Conservation (phyloP, 2,888 invertebrate genomes). For the Scaptomyza tumidula region DNA sequence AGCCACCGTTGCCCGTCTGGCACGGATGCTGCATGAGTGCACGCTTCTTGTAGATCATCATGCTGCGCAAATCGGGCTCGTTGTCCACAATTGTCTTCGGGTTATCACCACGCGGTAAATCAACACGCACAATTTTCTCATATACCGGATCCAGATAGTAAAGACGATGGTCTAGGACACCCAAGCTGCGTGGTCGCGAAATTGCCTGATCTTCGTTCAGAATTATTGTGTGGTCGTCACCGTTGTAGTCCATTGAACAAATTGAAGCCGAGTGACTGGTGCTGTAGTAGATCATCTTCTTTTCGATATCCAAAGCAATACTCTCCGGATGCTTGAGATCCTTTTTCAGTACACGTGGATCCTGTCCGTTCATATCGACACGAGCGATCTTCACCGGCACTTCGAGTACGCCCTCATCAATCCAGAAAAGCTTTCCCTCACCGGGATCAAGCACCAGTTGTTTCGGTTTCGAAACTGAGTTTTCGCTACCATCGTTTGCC, state of each 20-base stretch:
- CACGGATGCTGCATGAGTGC: constrained; percentile 93
- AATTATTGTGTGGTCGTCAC: constrained; percentile 88
- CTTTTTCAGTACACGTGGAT: constrained; percentile 90
- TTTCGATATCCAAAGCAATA: constrained; percentile 92
- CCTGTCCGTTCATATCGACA: constrained; percentile 97
- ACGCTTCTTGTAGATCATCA: constrained; percentile 95
- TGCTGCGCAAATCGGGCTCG: constrained; percentile 93
- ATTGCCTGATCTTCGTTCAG: constrained; percentile 90
- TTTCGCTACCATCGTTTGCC: constrained; percentile 93
- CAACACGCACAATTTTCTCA: constrained; percentile 94
- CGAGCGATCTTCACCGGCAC: constrained; percentile 95
- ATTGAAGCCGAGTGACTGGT: constrained; percentile 90
- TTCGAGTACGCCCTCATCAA: constrained; percentile 96
- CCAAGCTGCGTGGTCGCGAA: constrained; percentile 91
- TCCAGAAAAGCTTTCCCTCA: constrained; percentile 98
- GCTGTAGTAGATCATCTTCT: constrained; percentile 94
- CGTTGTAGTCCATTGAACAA: constrained; percentile 89
- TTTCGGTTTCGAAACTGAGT: constrained; percentile 94
- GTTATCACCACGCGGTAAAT: constrained; percentile 92
- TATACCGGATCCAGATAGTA: constrained; percentile 95
- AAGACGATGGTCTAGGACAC: constrained; percentile 91
- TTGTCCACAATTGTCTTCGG: constrained; percentile 91
- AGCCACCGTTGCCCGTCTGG: constrained; percentile 93
- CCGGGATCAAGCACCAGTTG: constrained; percentile 95
- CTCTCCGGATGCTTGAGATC: constrained; percentile 90